Evolutionary conservation across 2,888 invertebrate genomes (phyloP), one percentile per base, ranked within the genome.

Genomic region (Drosophila paracracens): DNA sequence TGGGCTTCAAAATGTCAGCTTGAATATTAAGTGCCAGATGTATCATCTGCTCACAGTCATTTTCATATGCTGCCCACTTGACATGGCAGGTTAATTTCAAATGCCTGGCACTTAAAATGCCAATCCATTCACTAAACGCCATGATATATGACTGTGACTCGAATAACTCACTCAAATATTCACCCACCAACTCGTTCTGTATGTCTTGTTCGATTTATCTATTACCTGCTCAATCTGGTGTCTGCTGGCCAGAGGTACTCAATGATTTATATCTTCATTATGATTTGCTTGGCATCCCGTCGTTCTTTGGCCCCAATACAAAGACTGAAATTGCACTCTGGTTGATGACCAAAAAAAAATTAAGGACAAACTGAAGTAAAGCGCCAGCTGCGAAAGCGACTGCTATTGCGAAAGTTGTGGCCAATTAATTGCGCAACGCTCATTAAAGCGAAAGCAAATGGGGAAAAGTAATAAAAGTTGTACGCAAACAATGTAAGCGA

Each of bases 101-200:
- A 25, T 56, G 66, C 13, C 35, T 59, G 67, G 81, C 84, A 89
- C 83, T 87, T 89, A 74, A 83, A 79, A 79, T 72, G 82, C 51
- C 84, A 84, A 76, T 71, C 72, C 56, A 70, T 54, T 52, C 51
- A 43, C 68, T 59, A 64, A 67, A 53, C 29, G 53, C 57, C 56
- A 78, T 85, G 86, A 84, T 86, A 76, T 76, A 84, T 73, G 81
- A 64, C 63, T 67, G 62, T 71, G 56, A 33, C 46, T 68, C 79
- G 61, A 76, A 81, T 88, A 83, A 82, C 76, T 86, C 74, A 66
- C 60, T 66, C 51, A 71, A 79, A 81, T 70, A 73, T 73, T 70
- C 67, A 58, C 43, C 38, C 25, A 11, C 10, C 31, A 31, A 8
- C 18, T 21, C n/a, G 2, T n/a, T 6, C 18, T 40, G 56, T 35